A percentile compares a stretch with the other conserved stretches of the same genome.
Evolutionary conservation across 2,888 invertebrate genomes (phyloP).

Genomic region (Drosophila infuscata): DNA sequence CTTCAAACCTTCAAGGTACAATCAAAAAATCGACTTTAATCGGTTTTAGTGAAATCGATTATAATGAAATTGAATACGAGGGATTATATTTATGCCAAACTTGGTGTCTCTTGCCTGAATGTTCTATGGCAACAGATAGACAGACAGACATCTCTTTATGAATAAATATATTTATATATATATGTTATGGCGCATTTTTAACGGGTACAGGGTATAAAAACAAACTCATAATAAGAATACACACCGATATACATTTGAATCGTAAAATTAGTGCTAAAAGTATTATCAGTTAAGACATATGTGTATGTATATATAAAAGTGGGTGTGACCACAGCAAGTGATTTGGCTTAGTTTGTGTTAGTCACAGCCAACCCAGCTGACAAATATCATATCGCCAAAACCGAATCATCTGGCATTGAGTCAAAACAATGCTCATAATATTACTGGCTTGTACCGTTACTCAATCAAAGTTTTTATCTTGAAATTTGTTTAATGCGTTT

Average conservation of each 20-base stretch:
- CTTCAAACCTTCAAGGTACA: not conserved
- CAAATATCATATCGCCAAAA: constrained; percentile 24
- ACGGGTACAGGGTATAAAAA: constrained; percentile 3
- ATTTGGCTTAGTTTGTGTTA: constrained; percentile 32
- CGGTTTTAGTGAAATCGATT: not conserved
- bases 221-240: constrained; percentile 10
- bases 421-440: constrained; percentile 7
- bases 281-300: constrained; percentile 49
- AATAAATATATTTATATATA: not conserved
- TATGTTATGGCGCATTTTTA: not conserved
- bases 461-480: not conserved
- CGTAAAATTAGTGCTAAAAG: constrained; percentile 22
- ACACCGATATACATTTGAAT: constrained; percentile 29
- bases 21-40: not conserved
- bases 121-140: not conserved
- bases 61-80: not conserved
- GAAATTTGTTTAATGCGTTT: not conserved
- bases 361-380: constrained; percentile 42
- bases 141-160: not conserved
- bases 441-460: not conserved
- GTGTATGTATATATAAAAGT: not conserved
- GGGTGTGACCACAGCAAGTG: constrained; percentile 32
- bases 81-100: not conserved
- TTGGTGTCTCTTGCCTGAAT: not conserved
- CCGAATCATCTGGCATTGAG: not conserved